Evolutionary conservation across 2,113 vertebrate genomes (phyloP).

Genomic region (Rousettus leschenaultii): DNA sequence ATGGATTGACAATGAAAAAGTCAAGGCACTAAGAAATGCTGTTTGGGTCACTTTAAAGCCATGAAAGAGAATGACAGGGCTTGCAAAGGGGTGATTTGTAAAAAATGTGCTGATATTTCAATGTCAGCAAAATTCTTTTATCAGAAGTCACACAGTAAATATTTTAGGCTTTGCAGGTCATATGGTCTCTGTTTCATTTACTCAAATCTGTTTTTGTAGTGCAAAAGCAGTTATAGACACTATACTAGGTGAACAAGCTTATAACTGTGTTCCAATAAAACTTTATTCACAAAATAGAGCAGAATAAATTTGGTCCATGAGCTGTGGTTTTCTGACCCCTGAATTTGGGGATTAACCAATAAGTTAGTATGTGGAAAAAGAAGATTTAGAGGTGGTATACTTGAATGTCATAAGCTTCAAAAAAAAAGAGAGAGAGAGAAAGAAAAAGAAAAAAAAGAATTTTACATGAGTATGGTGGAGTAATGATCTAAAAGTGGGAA

Average conservation of each 20-base stretch:
- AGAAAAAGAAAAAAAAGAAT: not conserved
- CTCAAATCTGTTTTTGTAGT: not conserved
- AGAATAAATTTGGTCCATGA: not conserved
- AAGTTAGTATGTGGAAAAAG: not conserved
- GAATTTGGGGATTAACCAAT: not conserved
- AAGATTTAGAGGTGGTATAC: not conserved
- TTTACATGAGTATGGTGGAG: not conserved
- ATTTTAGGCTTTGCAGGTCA: not conserved
- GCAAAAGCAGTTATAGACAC: not conserved
- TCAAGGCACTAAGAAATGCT: not conserved
- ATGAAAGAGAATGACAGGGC: not conserved
- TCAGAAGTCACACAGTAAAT: not conserved
- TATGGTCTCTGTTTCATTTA: not conserved
- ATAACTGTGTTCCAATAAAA: not conserved
- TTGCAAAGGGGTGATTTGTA: not conserved
- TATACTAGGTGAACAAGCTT: not conserved
- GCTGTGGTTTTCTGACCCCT: not conserved
- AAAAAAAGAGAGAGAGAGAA: not conserved
- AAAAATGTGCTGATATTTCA: not conserved
- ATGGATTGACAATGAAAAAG: not conserved
- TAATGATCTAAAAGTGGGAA: not conserved
- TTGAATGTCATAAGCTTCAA: not conserved
- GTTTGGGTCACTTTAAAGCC: not conserved
- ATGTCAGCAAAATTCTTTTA: not conserved
- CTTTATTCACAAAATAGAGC: slow-evolving; percentile 7